Conservation (phyloP, 2,888 invertebrate species). For the Nudaria mundana region DNA sequence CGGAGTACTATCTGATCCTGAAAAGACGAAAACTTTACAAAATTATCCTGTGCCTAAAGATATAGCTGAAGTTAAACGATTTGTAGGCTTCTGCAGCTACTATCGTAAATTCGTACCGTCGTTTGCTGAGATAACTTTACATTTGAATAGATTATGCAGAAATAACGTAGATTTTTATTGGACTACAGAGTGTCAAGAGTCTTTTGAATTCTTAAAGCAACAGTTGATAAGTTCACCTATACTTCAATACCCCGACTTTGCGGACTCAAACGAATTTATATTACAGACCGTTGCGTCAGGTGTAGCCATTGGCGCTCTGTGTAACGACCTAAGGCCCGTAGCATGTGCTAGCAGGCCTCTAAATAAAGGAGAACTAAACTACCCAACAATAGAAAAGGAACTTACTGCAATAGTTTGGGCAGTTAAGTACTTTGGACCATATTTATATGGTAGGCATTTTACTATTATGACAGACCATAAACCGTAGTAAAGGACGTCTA, state of each 20-base stretch:
- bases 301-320: neutral
- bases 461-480: too few species aligned
- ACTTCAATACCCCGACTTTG: constrained; percentile 1
- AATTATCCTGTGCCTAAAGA: constrained; percentile 3
- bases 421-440: neutral
- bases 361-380: constrained; percentile 13
- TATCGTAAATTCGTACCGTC: neutral
- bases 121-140: constrained; percentile 1
- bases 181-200: neutral
- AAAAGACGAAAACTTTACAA: neutral
- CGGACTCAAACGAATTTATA: neutral
- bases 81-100: neutral
- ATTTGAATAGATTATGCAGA: constrained; percentile 1
- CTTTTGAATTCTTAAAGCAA: neutral
- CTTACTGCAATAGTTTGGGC: constrained; percentile 5
- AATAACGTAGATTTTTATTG: neutral
- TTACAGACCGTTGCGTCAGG: constrained; percentile 3
- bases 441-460: neutral
- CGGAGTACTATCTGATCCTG: constrained; percentile 1
- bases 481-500: too few species aligned
- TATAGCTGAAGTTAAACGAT: neutral
- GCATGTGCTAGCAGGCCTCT: constrained; percentile 19
- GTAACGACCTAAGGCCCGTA: constrained; percentile 3
- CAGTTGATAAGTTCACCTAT: neutral
- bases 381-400: constrained; percentile 15